Evolutionary conservation across 2,113 vertebrate species (phyloP).

Genomic region (Saccopteryx leptura): DNA sequence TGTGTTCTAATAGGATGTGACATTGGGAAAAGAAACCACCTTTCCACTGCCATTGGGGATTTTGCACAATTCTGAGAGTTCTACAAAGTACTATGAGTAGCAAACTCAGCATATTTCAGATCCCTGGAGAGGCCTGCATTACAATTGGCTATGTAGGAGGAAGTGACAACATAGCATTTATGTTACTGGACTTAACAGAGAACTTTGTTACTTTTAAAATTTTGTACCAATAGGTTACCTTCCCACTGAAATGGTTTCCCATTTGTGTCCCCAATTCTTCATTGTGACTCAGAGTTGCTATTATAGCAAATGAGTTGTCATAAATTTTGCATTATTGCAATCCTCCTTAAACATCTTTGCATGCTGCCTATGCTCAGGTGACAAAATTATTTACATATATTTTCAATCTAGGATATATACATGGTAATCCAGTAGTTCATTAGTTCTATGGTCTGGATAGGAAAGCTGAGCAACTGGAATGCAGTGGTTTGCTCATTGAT

Average conservation of each 20-base stretch:
- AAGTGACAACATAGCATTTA: background rate
- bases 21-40: background rate
- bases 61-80: conserved; percentile 1
- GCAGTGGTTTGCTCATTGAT: conserved; percentile 58
- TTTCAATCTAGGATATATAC: conserved; percentile 59
- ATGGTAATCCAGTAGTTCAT: conserved; percentile 33
- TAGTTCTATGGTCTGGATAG: conserved; percentile 64
- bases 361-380: conserved; percentile 47
- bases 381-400: conserved; percentile 72
- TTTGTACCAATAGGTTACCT: background rate
- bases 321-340: conserved; percentile 75
- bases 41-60: background rate
- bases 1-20: conserved; percentile 36
- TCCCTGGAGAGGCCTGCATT: background rate
- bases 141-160: background rate
- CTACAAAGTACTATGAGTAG: background rate
- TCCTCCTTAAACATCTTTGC: conserved; percentile 68
- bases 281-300: conserved; percentile 56
- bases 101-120: background rate
- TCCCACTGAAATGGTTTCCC: conserved; percentile 42
- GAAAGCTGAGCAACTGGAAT: conserved; percentile 25
- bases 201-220: conserved; percentile 27
- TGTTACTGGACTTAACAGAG: conserved; percentile 5
- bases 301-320: conserved; percentile 64
- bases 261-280: conserved; percentile 24